These are phyloP conservation scores for Scatophagus argus DNA, from an alignment of 2,113 vertebrate genomes.

Conservation along the genomic window DNA sequence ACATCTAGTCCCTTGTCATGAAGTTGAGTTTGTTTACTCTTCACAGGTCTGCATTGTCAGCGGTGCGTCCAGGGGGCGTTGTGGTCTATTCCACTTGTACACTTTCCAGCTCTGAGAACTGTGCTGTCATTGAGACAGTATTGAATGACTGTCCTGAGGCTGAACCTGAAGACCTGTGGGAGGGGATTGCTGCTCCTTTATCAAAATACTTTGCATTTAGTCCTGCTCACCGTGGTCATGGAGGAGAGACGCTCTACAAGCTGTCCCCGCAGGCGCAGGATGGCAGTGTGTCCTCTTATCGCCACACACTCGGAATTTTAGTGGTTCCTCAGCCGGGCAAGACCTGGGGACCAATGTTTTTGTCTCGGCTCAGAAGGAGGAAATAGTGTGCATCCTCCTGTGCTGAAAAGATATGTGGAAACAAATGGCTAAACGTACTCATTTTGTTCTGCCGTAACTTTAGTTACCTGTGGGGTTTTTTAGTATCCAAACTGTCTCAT, in stretches of 20 bases:
- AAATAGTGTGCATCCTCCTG: constrained; percentile 33
- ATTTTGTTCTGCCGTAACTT: background rate
- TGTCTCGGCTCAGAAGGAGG: constrained; percentile 89
- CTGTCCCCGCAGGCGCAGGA: constrained; percentile 14
- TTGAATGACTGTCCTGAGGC: constrained; percentile 84
- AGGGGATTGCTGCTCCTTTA: constrained; percentile 79
- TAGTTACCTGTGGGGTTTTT: background rate
- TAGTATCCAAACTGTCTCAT: background rate
- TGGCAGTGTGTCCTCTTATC: constrained; percentile 20
- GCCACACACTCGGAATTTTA: constrained; percentile 84
- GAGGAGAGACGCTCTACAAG: constrained; percentile 19
- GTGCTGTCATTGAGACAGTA: constrained; percentile 85
- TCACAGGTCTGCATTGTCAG: constrained; percentile 90
- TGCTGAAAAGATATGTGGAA: background rate
- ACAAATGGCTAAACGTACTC: background rate
- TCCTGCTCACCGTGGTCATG: constrained; percentile 41
- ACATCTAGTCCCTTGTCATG: constrained; percentile 3
- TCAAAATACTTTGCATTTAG: constrained; percentile 87
- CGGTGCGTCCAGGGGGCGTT: constrained; percentile 90
- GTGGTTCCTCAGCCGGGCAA: constrained; percentile 89
- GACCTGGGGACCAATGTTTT: constrained; percentile 95
- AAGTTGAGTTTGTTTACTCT: constrained; percentile 18
- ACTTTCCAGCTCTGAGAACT: constrained; percentile 92
- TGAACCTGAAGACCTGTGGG: constrained; percentile 85
- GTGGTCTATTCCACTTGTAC: constrained; percentile 97